Base-by-base conservation (phyloP, 2,113 vertebrate genomes). In the Dicaeum eximium region DNA sequence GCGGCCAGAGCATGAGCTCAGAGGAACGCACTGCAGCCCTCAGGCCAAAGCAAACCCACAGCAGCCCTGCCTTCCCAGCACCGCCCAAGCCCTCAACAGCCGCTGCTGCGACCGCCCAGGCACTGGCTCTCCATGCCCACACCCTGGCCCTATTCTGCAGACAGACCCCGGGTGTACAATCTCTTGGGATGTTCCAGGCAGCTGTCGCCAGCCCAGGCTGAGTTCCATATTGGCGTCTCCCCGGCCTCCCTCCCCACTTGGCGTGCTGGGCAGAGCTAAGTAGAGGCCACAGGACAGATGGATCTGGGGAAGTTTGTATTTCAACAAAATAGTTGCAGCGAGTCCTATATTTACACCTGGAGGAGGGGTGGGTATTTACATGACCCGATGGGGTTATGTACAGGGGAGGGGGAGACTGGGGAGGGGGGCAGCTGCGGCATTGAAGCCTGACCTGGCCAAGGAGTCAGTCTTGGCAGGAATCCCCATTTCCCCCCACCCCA, bases 301-400 rank as follows among this genome's bases (percentile, higher is more conserved):
- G 25, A 13, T 90, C 87, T 65, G 95, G 91, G 94, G 87, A 93
- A 86, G 66, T 94, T 95, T 99, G 98, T 99, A 98, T 98, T 97
- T 98, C 97, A 98, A 98, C 98, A 98, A 99, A 98, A 98, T 98
- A 98, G 98, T 98, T 97, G 98, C 98, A 98, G 96, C 95, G 54
- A 98, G 98, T 98, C 98, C 98, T 98, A 98, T 98, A 98, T 99
- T 97, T 99, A 98, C 98, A 97, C 78, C 93, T 54, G 82, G 78
- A 65, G 71, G 27, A 8, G 18, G 10, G 2, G 31, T 44, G 37
- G 78, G 61, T 94, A 91, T 95, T 96, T 96, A 96, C 95, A 94
- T n/a, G 81, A 92, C 61, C 80, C 13, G 1, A n/a, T 33, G 30
- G 87, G 65, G 9, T 48, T 95, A 96, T 95, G 78, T 96, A 94